Percentiles rank a stretch among this genome's conserved stretches.
Evolutionary conservation across 2,797 vertebrate species (phyloP).

Genomic region (Eutrigla gurnardus): DNA sequence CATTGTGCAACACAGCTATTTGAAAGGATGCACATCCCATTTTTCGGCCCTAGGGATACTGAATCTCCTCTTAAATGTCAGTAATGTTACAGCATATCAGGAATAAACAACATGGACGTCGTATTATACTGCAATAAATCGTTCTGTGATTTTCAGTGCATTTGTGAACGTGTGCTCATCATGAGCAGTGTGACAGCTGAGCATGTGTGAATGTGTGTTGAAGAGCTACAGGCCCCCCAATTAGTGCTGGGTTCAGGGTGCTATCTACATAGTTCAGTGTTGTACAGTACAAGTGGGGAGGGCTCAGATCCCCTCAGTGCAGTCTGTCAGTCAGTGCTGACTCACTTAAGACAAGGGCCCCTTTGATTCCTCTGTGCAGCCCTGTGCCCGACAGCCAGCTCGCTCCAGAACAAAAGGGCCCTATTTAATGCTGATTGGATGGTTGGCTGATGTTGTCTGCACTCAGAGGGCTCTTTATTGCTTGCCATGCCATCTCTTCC

Average conservation of each 20-base stretch:
- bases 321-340: constrained; percentile 70
- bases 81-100: constrained; percentile 50
- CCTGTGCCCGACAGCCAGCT: constrained; percentile 62
- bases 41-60: constrained; percentile 12
- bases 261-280: constrained; percentile 67
- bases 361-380: constrained; percentile 67
- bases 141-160: constrained; percentile 26
- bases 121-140: constrained; percentile 47
- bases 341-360: constrained; percentile 70
- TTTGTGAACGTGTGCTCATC: constrained; percentile 22
- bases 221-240: constrained; percentile 50
- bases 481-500: constrained; percentile 53
- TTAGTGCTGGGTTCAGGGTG: constrained; percentile 52
- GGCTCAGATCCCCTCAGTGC: constrained; percentile 63
- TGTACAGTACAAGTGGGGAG: constrained; percentile 64
- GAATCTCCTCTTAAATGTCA: constrained; percentile 34
- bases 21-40: constrained; percentile 33
- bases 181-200: constrained; percentile 39
- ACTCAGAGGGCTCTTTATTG: constrained; percentile 64
- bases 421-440: constrained; percentile 64
- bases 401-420: constrained; percentile 65
- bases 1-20: constrained; percentile 48
- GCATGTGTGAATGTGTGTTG: constrained; percentile 36
- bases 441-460: constrained; percentile 60
- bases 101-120: constrained; percentile 27